Percentiles rank a stretch among this genome's conserved stretches.
These are phyloP conservation scores for Macrobrachium nipponense DNA, from an alignment of 1,140 invertebrate species.

Conservation along the genomic window DNA sequence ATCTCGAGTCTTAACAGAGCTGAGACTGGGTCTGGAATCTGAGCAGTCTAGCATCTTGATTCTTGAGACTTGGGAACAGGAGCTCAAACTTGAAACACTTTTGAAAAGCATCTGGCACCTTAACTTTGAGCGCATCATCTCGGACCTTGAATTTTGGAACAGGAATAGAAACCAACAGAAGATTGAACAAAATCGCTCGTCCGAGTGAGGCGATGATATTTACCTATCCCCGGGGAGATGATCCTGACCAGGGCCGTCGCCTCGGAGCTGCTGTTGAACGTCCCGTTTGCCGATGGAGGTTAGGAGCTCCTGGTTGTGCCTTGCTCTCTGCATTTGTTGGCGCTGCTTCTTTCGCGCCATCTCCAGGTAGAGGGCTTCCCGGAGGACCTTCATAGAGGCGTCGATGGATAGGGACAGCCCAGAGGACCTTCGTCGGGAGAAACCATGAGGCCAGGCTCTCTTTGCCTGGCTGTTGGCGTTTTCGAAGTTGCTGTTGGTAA, in stretches of 20 bases:
- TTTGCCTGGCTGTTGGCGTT: constrained; percentile 22
- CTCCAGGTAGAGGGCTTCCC: constrained; percentile 79
- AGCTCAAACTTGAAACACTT: no score
- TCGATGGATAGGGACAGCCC: constrained; percentile 80
- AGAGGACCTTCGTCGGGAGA: constrained; percentile 54
- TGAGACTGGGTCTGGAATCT: no score
- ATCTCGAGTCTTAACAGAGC: no score
- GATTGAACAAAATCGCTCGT: not conserved
- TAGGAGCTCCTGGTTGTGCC: constrained; percentile 70
- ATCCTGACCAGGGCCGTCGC: not conserved
- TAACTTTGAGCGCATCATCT: no score
- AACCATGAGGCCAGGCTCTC: constrained; percentile 31
- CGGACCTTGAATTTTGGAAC: no score
- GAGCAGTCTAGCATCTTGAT: no score
- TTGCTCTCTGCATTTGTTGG: constrained; percentile 73
- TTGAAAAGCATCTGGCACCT: no score
- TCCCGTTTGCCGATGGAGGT: constrained; percentile 70
- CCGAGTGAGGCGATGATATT: not conserved
- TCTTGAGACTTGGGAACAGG: no score
- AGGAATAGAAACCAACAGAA: not conserved
- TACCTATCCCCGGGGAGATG: not conserved
- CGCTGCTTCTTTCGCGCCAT: constrained; percentile 80
- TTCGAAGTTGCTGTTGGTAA: constrained; percentile 2
- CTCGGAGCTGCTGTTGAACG: constrained; percentile 37
- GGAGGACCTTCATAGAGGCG: constrained; percentile 81